phyloP scores from a whole-genome alignment of 2,797 vertebrate species.

The Chaetodon trifasciatus region DNA sequence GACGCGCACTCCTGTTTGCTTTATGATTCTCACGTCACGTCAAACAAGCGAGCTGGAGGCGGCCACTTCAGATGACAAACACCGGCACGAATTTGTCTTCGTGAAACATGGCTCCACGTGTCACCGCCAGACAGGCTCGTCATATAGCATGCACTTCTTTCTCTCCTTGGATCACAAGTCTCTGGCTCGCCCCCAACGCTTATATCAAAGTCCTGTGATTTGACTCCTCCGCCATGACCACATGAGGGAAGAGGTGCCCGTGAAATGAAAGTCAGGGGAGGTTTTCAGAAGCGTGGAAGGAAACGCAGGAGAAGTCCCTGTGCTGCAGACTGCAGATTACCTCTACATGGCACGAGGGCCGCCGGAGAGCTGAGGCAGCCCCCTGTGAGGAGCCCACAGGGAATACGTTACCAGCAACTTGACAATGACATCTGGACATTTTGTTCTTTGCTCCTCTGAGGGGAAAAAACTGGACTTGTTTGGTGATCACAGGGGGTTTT shows the following conservation, averaged over 20 bases:
- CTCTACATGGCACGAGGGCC: constrained; percentile 54
- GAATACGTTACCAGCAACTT: constrained; percentile 65
- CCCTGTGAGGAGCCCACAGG: constrained; percentile 57
- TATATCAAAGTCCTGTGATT: constrained; percentile 72
- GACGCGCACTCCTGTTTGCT: constrained; percentile 48
- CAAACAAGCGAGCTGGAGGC: constrained; percentile 49
- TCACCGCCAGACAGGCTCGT: constrained; percentile 47
- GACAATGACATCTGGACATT: constrained; percentile 76
- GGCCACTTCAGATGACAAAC: constrained; percentile 59
- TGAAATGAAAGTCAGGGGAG: constrained; percentile 81
- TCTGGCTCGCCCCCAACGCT: constrained; percentile 57
- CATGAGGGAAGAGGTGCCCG: constrained; percentile 79
- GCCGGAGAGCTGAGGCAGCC: constrained; percentile 53
- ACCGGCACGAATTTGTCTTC: constrained; percentile 53
- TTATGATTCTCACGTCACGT: constrained; percentile 57
- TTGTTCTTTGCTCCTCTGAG: constrained; percentile 66
- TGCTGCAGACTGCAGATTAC: constrained; percentile 75
- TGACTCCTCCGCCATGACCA: constrained; percentile 68
- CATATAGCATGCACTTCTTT: constrained; percentile 41
- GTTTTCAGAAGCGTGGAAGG: constrained; percentile 59
- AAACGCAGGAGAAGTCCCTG: constrained; percentile 57
- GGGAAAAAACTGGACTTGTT: constrained; percentile 72
- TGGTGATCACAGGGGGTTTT: constrained; percentile 78
- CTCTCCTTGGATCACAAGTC: constrained; percentile 26
- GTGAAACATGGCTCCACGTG: constrained; percentile 55